Base-by-base conservation (phyloP, 2,888 invertebrate genomes). In the Andrena haemorrhoa region DNA sequence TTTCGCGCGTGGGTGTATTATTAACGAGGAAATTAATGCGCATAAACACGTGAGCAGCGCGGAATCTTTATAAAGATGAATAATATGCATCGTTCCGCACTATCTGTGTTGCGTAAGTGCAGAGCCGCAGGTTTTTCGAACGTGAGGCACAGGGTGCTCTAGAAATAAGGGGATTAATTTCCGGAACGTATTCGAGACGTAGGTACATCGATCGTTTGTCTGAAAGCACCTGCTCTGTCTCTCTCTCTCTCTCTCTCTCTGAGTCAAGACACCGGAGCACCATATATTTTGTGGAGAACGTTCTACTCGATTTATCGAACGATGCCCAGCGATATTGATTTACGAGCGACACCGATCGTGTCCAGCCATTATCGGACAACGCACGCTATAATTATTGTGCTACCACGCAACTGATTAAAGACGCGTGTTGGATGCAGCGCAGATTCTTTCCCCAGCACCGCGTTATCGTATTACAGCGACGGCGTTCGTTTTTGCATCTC, bases 401-500 rank as follows among this genome's bases (percentile, higher is more conserved):
- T 3, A 33, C 12, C 23, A 5, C n/a, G 23, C 10, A 5, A 63
- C 31, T 10, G 63, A 69, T 75, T 56, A 58, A 49, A 63, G n/a
- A 49, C 29, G 12, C 51, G 53, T 10, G 53, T 71, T 63, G 23
- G 49, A 31, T 16, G 33, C 12, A 0, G 7, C n/a, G 26, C n/a
- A 51, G 29, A 72, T 53, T 56, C 70, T 33, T 69, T 53, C 65
- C 26, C 20, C 49, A 0, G 8, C 10, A 16, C 16, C 53, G 61
- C 31, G 63, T 78, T 80, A 79, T 78, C 80, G 56, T 72, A 35
- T 41, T 26, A 26, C 26, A 35, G 12, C 16, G 35, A 53, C 29
- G 20, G 60, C 31, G 33, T 49, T 63, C 33, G 31, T 66, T 78
- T 61, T 64, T 56, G 49, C n/a, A 10, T 66, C 72, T 68, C 33